Evolutionary conservation across 2,888 invertebrate genomes (phyloP).

Genomic region (Apamea sordens): DNA sequence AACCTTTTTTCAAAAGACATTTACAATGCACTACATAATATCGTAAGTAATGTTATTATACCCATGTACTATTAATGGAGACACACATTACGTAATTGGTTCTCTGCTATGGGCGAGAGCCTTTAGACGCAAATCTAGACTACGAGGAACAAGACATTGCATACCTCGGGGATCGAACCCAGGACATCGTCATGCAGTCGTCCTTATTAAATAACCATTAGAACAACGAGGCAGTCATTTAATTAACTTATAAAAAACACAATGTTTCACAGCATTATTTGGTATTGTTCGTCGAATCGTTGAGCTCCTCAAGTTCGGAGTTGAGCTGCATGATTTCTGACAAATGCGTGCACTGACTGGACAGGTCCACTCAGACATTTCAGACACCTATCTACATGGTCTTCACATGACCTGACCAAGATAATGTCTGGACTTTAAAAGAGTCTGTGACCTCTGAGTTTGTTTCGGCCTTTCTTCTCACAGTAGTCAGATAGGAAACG

Average conservation of each 20-base stretch:
- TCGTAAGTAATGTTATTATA: neutral
- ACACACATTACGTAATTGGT: neutral
- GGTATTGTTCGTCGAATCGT: too few species aligned
- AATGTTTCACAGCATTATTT: too few species aligned
- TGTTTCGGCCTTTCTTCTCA: too few species aligned
- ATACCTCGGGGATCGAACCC: neutral
- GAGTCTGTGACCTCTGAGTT: too few species aligned
- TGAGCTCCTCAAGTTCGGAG: too few species aligned
- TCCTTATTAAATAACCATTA: neutral
- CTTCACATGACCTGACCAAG: too few species aligned
- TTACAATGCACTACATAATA: neutral
- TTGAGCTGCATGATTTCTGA: too few species aligned
- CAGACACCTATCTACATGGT: too few species aligned
- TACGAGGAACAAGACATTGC: neutral
- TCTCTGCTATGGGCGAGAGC: neutral
- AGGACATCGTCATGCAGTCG: neutral
- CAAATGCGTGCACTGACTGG: too few species aligned
- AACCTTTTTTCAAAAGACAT: neutral
- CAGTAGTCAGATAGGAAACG: too few species aligned
- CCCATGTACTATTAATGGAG: neutral
- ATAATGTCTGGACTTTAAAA: too few species aligned
- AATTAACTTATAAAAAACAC: neutral
- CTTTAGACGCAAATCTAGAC: neutral
- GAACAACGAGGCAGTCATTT: neutral
- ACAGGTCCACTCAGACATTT: too few species aligned